Evolutionary conservation across 2,888 invertebrate species (phyloP).

Genomic region (Carabus problematicus): DNA sequence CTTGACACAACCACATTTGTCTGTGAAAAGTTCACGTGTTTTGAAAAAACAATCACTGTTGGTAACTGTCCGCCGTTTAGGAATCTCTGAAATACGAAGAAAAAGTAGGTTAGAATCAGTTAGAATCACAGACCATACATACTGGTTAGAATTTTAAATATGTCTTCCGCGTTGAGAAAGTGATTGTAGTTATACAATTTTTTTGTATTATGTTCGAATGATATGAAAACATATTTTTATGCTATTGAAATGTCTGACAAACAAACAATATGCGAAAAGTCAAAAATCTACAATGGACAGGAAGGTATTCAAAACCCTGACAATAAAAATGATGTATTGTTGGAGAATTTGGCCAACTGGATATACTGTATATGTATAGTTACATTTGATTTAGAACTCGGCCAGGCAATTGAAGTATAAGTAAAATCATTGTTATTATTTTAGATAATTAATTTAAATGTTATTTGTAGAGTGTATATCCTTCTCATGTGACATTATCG

Average conservation of each 20-base stretch:
- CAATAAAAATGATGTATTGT: conserved; percentile 39
- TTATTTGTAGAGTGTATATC: conserved; percentile 75
- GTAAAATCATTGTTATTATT: conserved; percentile 9
- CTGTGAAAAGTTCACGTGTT: too few species aligned
- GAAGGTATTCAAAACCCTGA: conserved; percentile 40
- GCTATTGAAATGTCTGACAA: conserved; percentile 35
- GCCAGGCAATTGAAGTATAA: conserved; percentile 93
- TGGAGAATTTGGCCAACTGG: conserved; percentile 82
- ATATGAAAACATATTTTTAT: conserved; percentile 13
- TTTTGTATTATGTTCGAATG: conserved; percentile 19
- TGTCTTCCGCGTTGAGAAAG: conserved; percentile 36
- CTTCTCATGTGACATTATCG: conserved; percentile 76
- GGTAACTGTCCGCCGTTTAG: too few species aligned
- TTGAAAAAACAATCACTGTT: too few species aligned
- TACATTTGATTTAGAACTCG: conserved; percentile 97
- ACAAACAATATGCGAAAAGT: conserved; percentile 22
- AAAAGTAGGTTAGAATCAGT: conserved; percentile 41
- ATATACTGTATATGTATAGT: conserved; percentile 97
- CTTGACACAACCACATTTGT: too few species aligned
- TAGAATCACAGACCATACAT: too few species aligned
- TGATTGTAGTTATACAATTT: conserved; percentile 34
- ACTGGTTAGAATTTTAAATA: conserved; percentile 39
- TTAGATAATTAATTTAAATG: conserved; percentile 25
- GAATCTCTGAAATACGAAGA: background rate
- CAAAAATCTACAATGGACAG: conserved; percentile 38